Evolutionary conservation across 2,888 invertebrate genomes (phyloP).

Genomic region (Xylocampa areola): DNA sequence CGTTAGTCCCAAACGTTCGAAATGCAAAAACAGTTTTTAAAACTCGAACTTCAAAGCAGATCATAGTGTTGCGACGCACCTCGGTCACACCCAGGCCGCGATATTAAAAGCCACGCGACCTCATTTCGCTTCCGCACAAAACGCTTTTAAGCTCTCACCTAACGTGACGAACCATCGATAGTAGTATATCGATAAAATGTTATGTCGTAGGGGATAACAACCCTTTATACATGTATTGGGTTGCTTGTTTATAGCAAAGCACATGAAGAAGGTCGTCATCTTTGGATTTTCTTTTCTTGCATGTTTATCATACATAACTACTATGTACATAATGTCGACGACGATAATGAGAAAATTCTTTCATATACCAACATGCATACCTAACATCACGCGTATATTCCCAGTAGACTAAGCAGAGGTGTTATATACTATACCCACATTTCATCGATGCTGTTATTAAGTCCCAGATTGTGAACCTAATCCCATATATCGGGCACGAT

Average conservation of each 20-base stretch:
- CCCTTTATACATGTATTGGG: slow-evolving; percentile 1
- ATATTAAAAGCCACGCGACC: slow-evolving; percentile 86
- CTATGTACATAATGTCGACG: no score
- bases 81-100: slow-evolving; percentile 69
- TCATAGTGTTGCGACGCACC: slow-evolving; percentile 60
- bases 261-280: neutral
- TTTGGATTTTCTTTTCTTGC: neutral
- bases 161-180: slow-evolving; percentile 62
- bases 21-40: slow-evolving; percentile 25
- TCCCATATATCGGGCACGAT: no score
- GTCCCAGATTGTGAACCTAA: no score
- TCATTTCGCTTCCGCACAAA: slow-evolving; percentile 83
- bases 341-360: no score
- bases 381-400: no score
- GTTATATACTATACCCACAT: no score
- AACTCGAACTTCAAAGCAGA: slow-evolving; percentile 46
- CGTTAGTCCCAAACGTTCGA: slow-evolving; percentile 5
- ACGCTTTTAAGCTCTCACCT: slow-evolving; percentile 78
- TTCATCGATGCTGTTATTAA: no score
- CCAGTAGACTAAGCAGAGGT: no score
- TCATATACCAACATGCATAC: no score
- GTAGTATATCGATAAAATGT: slow-evolving; percentile 39
- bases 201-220: slow-evolving; percentile 13
- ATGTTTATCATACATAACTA: no score
- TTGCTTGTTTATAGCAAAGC: slow-evolving; percentile 10